Base-by-base conservation (phyloP, 2,113 vertebrate species). In the Otis tarda region DNA sequence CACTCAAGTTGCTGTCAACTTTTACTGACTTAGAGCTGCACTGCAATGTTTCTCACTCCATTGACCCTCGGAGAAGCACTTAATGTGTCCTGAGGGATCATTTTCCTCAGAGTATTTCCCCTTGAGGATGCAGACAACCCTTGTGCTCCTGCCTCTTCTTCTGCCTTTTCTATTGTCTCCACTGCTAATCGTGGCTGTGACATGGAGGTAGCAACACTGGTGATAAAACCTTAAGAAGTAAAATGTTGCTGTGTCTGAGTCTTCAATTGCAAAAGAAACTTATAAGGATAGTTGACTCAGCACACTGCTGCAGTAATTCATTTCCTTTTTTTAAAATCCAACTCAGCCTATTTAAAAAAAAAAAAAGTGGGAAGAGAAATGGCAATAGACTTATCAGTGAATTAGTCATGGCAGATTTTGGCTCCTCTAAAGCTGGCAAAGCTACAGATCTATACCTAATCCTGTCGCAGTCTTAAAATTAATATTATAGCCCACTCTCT, bases 351-450 rank as follows among this genome's bases (percentile, higher is more conserved):
- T 74, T 89, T 24, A 4, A 41, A 86, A 76, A 53, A 74, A 83
- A 25, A 52, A 57, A 37, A 30, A 13, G 9, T 9, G 23, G 1
- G 18, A 6, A 27, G 33, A 84, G 59, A 94, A 93, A 90, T 53
- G 49, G 50, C 60, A 81, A 35, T 87, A 93, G 37, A 63, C 56
- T 89, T 90, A 76, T 68, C 73, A 84, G 86, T 63, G 82, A 85
- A 63, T 94, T 81, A 87, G 92, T 96, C 76, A 87, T 23, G 24
- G 43, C 27, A 94, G 68, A 89, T 86, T 84, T 95, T 87, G 64
- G 64, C 53, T 79, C 74, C 70, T 78, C 49, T 81, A 68, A 68
- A 56, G 43, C 33, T 78, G 60, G 52, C 15, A 23, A 68, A 89
- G 43, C 14, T 64, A 89, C 56, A 93, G 57, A 95, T 52, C 24